Conservation (phyloP, 2,888 invertebrate genomes). For the Eucera pruinosa region DNA sequence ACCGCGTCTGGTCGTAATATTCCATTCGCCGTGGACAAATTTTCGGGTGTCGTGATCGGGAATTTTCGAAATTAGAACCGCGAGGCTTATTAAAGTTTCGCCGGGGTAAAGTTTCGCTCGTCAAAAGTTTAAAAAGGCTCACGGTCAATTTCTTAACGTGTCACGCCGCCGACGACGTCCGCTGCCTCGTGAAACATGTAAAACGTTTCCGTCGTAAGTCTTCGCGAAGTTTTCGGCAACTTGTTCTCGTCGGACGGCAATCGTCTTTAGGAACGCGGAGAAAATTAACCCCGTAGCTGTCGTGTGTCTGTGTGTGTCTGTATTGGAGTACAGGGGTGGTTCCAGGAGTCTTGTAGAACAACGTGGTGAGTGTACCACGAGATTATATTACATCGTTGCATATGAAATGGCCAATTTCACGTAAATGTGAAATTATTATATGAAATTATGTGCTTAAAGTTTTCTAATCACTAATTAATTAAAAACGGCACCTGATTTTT, state of each 20-base stretch:
- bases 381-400: too few species aligned
- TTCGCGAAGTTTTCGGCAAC: constrained; percentile 26
- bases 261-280: neutral
- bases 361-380: too few species aligned
- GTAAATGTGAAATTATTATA: too few species aligned
- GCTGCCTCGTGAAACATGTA: constrained; percentile 12
- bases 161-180: constrained; percentile 31
- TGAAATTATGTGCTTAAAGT: too few species aligned
- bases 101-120: constrained; percentile 53
- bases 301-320: neutral
- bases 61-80: constrained; percentile 69
- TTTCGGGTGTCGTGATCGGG: constrained; percentile 51
- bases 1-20: constrained; percentile 59
- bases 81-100: neutral
- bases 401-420: too few species aligned
- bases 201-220: constrained; percentile 15
- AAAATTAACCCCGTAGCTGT: constrained; percentile 1
- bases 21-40: constrained; percentile 58
- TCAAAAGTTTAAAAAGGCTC: constrained; percentile 46
- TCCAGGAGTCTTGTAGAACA: too few species aligned
- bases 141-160: constrained; percentile 53
- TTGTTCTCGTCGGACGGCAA: constrained; percentile 2
- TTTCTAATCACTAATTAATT: too few species aligned
- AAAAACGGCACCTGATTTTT: too few species aligned
- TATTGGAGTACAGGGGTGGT: too few species aligned